Conservation (phyloP, 2,113 vertebrate genomes). For the Seriola dumerili region DNA sequence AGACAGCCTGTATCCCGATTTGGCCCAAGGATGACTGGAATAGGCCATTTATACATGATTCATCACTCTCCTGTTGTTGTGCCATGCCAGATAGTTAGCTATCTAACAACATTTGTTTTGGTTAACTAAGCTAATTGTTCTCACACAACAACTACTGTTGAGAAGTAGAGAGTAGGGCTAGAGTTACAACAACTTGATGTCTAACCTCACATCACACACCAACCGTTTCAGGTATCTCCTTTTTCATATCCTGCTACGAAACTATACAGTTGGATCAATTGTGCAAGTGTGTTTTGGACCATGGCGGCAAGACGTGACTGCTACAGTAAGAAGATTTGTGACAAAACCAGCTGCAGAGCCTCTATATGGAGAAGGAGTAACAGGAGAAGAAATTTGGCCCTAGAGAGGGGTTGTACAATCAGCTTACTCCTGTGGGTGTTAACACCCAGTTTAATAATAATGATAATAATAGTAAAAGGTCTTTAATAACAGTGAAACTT, state of each 20-base stretch:
- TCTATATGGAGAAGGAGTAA: slow-evolving; percentile 38
- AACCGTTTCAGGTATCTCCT: slow-evolving; percentile 43
- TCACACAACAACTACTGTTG: neutral
- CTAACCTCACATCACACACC: slow-evolving; percentile 32
- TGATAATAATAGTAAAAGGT: neutral
- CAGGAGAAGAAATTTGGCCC: slow-evolving; percentile 35
- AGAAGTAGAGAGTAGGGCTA: slow-evolving; percentile 8
- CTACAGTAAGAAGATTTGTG: slow-evolving; percentile 52
- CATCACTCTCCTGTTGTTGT: slow-evolving; percentile 15
- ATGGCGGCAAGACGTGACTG: slow-evolving; percentile 48
- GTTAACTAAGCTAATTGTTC: neutral
- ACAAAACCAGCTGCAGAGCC: slow-evolving; percentile 37
- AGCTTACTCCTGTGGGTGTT: slow-evolving; percentile 4
- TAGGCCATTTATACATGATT: slow-evolving; percentile 7
- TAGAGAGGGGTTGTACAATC: slow-evolving; percentile 36
- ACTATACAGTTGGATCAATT: slow-evolving; percentile 55
- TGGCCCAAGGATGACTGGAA: slow-evolving; percentile 18
- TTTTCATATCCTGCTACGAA: slow-evolving; percentile 48
- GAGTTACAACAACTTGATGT: slow-evolving; percentile 19
- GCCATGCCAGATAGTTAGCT: neutral
- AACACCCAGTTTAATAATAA: slow-evolving; percentile 1
- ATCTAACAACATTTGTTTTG: slow-evolving; percentile 1
- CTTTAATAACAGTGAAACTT: neutral
- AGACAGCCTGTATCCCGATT: slow-evolving; percentile 11
- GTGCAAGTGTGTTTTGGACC: slow-evolving; percentile 60